Evolutionary conservation across 2,113 vertebrate genomes (phyloP).

Genomic region (Gorsachius goisagi): DNA sequence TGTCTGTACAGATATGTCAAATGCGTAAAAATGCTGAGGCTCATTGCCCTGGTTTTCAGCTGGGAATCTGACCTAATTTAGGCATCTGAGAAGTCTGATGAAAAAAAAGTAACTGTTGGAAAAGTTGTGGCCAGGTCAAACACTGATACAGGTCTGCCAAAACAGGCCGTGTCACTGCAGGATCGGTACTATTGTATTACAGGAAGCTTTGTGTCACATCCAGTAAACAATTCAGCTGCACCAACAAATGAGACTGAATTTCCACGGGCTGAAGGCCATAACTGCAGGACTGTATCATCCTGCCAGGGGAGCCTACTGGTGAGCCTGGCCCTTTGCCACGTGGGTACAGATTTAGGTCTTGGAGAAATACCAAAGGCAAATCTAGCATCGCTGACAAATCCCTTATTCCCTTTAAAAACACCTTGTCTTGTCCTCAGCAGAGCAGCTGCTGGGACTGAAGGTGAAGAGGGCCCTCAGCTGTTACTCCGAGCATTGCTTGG

Average conservation of each 20-base stretch:
- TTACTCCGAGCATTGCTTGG: not conserved
- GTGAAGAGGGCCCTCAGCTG: not conserved
- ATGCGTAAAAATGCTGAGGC: not conserved
- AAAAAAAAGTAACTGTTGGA: not conserved
- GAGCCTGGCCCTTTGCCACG: not conserved
- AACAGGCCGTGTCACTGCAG: rapidly evolving
- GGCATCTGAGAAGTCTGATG: not conserved
- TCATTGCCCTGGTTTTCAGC: not conserved
- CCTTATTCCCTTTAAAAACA: not conserved
- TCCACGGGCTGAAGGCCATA: not conserved
- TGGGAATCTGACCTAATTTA: not conserved
- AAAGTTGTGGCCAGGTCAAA: not conserved
- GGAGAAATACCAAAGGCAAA: not conserved
- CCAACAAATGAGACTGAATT: not conserved
- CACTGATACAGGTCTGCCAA: not conserved
- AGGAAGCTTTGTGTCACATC: not conserved
- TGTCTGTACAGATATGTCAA: not conserved
- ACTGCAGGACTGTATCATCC: not conserved
- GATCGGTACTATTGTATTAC: rapidly evolving
- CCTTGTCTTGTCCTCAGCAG: not conserved
- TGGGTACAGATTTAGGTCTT: not conserved
- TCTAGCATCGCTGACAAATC: not conserved
- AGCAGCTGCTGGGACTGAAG: not conserved
- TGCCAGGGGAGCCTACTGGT: not conserved
- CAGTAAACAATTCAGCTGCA: not conserved